Base-by-base conservation (phyloP, 2,797 vertebrate species). In the Syngnathus rostellatus region DNA sequence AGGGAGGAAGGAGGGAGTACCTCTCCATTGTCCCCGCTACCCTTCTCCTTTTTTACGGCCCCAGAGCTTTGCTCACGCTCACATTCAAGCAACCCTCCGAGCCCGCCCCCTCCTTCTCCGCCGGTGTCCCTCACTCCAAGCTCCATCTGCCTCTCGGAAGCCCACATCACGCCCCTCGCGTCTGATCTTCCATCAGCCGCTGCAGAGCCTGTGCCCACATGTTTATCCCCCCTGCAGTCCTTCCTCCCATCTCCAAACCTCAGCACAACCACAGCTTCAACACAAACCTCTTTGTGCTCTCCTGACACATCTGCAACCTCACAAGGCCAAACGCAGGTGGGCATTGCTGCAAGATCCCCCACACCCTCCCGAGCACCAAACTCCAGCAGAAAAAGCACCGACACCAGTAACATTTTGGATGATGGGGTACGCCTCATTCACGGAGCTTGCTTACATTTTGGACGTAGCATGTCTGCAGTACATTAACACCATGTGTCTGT, bases 321-420 rank as follows among this genome's bases (percentile, higher is more conserved):
- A 39, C 72, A 67, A 43, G 68, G 54, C 50, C 77, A 63, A 65
- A 73, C 68, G 65, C 67, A 10, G 51, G 74, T 70, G 75, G 57
- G 67, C 67, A 74, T 45, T 53, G 62, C 63, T 38, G 64, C 66
- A 48, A 21, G 68, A 67, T 62, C 73, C 10, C 46, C 71, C 40
- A 4, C 68, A 59, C 54, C 62, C 62, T 69, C 17, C 40, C 0
- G 54, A 70, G 67, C 57, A 31, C 77, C 67, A n/a, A 62, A 45
- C 59, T 74, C 77, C 2, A 67, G 64, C 17, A 91, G 91, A 70
- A 94, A 91, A 79, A 93, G 90, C 72, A 77, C 89, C 31, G 63
- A 68, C 73, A 45, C 71, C 61, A 91, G 85, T 65, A 91, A 91
- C 54, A 78, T 93, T 40, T 64, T 98, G 89, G 95, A 98, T 81